Evolutionary conservation across 1,140 invertebrate species (phyloP).

Genomic region (Archegozetes longisetosus): DNA sequence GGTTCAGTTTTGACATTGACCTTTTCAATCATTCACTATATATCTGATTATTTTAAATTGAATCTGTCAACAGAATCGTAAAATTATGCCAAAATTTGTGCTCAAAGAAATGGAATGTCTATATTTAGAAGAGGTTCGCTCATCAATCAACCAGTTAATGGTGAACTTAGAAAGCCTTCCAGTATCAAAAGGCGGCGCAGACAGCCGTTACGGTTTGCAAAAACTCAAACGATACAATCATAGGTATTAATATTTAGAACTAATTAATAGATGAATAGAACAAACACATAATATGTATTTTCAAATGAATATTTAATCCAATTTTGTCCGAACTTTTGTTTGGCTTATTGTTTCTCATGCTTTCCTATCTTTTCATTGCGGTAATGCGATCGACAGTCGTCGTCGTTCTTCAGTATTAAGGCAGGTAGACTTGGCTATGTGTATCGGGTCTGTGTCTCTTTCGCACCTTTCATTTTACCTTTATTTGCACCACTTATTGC

Average conservation of each 20-base stretch:
- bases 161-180: constrained; percentile 96
- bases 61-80: constrained; percentile 57
- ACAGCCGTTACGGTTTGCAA: constrained; percentile 91
- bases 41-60: constrained; percentile 3
- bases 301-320: background rate
- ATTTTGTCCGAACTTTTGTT: background rate
- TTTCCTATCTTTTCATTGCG: constrained; percentile 13
- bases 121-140: constrained; percentile 94
- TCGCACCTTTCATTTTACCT: no score
- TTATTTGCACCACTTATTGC: no score
- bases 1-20: constrained; percentile 18
- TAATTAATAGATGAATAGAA: no score
- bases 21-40: constrained; percentile 1
- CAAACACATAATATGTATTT: no score
- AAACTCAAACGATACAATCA: constrained; percentile 90
- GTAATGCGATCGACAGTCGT: constrained; percentile 23
- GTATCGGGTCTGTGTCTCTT: no score
- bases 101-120: constrained; percentile 99
- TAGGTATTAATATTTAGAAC: no score
- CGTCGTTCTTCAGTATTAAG: constrained; percentile 29
- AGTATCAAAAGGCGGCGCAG: constrained; percentile 89
- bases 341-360: constrained; percentile 11
- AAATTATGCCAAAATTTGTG: constrained; percentile 96
- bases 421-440: constrained; percentile 27
- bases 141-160: constrained; percentile 95